Base-by-base conservation (phyloP, 1,140 invertebrate species). In the Camponotus vicinus region DNA sequence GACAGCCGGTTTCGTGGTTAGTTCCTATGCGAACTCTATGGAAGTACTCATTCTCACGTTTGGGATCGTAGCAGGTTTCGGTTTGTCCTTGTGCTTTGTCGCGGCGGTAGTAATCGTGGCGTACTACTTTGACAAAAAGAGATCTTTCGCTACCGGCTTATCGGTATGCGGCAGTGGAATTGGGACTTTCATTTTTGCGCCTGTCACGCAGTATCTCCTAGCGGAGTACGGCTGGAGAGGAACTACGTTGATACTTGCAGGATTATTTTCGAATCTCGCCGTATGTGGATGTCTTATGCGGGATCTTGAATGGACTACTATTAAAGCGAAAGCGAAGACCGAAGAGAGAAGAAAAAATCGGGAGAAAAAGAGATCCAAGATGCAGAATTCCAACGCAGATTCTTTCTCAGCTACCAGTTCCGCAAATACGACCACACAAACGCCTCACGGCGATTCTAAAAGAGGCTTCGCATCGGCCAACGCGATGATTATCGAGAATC, bases 41-140 rank as follows among this genome's bases (percentile, higher is more conserved):
- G 97, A 97, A 91, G 95, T 97, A 75, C 95, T 99, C 49, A 98
- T 98, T 91, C 94, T 99, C 64, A 98, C 98, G 0, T 98, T 98
- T 91, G 98, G 98, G 3, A 96, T 98, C 3, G 95, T 99, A 85
- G 97, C 98, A 2, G 98, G 98, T 1, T 97, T 98, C 88, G 98
- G 98, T 9, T 95, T 99, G 85, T 98, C 98, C 67, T 94, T 98
- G 34, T 98, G 98, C 91, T 98, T 98, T 92, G 98, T 99, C 1
- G 97, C 98, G 1, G 98, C 98, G 0, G 97, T 98, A 1, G 98
- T 99, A 0, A 98, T 98, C 88, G 98, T 99, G 3, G 98, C 98
- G 1, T 99, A 99, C 93, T 99, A 99, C 93, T 99, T 99, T 93
- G 98, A 99, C 90, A 98, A 98, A 90, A 97, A 97, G 91, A 95